Evolutionary conservation across 2,888 invertebrate genomes (phyloP), one percentile per base, ranked within the genome.

Genomic region (Pandemis cinnamomeana): DNA sequence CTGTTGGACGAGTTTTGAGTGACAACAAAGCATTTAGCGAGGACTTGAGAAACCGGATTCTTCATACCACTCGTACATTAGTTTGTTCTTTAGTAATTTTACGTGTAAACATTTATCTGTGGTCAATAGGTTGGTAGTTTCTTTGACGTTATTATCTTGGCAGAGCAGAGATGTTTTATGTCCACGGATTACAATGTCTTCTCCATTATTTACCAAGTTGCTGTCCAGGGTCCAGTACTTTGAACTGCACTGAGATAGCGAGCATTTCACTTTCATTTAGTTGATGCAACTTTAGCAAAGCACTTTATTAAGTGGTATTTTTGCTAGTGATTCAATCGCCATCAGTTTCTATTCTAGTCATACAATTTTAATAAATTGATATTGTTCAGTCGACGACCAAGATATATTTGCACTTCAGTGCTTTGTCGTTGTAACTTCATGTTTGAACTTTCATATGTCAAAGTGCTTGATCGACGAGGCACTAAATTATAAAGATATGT

Each of bases 21-120:
- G 72, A 72, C 72, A 55, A 67, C 67, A 61, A 67, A 67, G 53
- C 62, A 61, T 67, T 68, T 67, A 67, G 67, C 72, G 62, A 72
- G 55, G 6, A 55, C 67, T 62, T 44, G 62, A 68, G 36, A 72
- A 15, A 72, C 67, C 67, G 72, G 62, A 62, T 67, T 72, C 67
- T 41, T 41, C 58, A n/a, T n/a, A 53, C 41, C 5, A 61, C 44
- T 71, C n/a, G 8, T 53, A 8, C 10, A 53, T 11, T 36, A 36
- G 15, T 55, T 48, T 42, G 11, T 55, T 48, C 7, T 10, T n/a
- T 11, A 15, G 46, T 41, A 64, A 64, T 64, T 64, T 44, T 42
- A 41, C n/a, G n/a, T 53, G 53, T 42, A 53, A 41, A 61, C 60
- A 36, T 55, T 60, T 60, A 46, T 5, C 41, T 7, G 11, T 7